Evolutionary conservation across 2,888 invertebrate species (phyloP), one percentile per base, ranked within the genome.

Genomic region (Drosophila macrospina): DNA sequence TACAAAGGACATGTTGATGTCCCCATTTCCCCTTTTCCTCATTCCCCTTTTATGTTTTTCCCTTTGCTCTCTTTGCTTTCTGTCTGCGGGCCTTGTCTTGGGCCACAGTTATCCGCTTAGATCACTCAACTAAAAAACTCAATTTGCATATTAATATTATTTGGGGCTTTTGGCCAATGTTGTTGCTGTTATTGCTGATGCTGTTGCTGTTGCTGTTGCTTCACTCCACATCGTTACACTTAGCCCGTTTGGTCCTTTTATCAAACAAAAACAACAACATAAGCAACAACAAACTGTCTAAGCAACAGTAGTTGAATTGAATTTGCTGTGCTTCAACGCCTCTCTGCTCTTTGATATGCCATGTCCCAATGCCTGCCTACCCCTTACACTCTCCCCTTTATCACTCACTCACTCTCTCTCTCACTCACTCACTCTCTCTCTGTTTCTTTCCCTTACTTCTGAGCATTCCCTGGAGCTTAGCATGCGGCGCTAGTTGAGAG

Each of bases 71-170:
- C n/a, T 16, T 4, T 16, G 4, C n/a, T 16, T 4, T 16, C 48
- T 15, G 20, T 54, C 32, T 28, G 5, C 24, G n/a, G 16, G 20
- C 34, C 52, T 32, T 48, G 61, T 15, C 45, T 67, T 45, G 63
- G 63, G 63, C 73, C 67, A 64, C 76, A 70, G 82, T 83, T 88
- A 86, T 89, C 87, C 88, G 89, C 90, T 90, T 90, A 90, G 90
- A 88, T 86, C 90, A 90, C 83, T 91, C 90, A 91, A 91, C 89
- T 86, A 89, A 86, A 90, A 91, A 91, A 91, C 90, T 88, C 90
- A 91, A 91, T 91, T 91, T 91, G 90, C 91, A 91, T 91, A 90
- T 91, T 91, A 91, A 91, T 91, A 89, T 90, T 90, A 89, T 86
- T 82, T 80, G 74, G 73, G 73, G 78, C 69, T 84, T 84, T 84